Percentiles rank a stretch among this genome's conserved stretches.
These are phyloP conservation scores for Aelia acuminata DNA, from an alignment of 2,888 invertebrate species.

Conservation along the genomic window DNA sequence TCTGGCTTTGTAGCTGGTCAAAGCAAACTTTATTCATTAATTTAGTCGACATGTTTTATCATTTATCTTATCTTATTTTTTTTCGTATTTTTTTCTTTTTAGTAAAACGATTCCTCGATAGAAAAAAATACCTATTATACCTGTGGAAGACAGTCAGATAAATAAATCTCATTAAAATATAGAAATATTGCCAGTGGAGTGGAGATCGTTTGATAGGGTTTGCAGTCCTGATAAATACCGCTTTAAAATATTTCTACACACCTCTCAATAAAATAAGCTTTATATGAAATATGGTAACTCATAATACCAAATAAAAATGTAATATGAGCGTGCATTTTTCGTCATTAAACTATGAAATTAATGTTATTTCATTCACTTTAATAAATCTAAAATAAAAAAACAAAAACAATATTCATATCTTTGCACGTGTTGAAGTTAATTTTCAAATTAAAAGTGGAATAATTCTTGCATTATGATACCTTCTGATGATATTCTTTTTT, in stretches of 20 bases:
- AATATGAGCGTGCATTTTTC: too few species aligned
- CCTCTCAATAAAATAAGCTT: neutral
- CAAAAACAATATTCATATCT: too few species aligned
- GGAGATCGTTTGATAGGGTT: neutral
- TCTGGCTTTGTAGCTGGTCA: too few species aligned
- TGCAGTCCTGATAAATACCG: neutral
- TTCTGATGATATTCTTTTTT: neutral
- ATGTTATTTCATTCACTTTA: too few species aligned
- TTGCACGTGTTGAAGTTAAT: neutral
- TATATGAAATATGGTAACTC: too few species aligned
- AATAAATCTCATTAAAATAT: neutral
- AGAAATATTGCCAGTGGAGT: neutral
- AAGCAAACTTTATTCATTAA: too few species aligned
- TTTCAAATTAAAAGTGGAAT: neutral
- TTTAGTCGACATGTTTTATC: neutral
- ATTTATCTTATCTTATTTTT: neutral
- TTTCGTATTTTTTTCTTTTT: neutral
- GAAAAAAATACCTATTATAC: neutral
- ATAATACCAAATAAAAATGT: too few species aligned
- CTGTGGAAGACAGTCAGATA: neutral
- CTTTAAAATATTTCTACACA: neutral
- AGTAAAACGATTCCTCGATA: neutral
- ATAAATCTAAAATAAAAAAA: neutral
- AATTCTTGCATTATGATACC: neutral
- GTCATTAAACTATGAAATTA: too few species aligned